Evolutionary conservation across 2,113 vertebrate species (phyloP).

Genomic region (Gallinago media): DNA sequence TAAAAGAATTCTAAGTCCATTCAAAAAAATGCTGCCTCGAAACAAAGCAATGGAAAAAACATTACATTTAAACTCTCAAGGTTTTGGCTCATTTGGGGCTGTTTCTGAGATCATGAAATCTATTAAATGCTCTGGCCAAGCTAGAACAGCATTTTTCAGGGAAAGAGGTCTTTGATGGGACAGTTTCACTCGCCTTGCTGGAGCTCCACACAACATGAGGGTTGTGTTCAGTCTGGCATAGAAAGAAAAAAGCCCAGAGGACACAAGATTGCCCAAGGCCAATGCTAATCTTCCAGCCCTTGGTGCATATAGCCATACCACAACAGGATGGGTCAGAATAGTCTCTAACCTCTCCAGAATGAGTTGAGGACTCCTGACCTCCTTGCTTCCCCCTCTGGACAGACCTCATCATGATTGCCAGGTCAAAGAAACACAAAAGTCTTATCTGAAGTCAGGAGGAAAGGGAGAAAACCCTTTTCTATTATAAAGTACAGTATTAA

Average conservation of each 20-base stretch:
- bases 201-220: accelerated
- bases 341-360: background rate
- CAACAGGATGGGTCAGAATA: background rate
- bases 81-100: background rate
- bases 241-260: background rate
- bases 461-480: slow-evolving; percentile 2
- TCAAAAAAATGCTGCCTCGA: background rate
- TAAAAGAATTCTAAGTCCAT: accelerated
- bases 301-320: background rate
- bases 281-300: background rate
- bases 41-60: background rate
- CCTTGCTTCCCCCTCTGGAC: background rate
- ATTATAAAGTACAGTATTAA: background rate
- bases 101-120: background rate
- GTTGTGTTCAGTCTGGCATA: background rate
- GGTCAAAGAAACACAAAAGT: background rate
- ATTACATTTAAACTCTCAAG: background rate
- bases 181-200: accelerated
- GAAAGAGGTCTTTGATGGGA: background rate
- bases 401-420: background rate
- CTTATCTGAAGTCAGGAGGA: background rate
- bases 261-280: background rate
- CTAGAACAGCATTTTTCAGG: background rate
- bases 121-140: background rate
- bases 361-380: background rate